Base-by-base conservation (phyloP, 1,140 invertebrate species). In the Dendrolimus kikuchii region DNA sequence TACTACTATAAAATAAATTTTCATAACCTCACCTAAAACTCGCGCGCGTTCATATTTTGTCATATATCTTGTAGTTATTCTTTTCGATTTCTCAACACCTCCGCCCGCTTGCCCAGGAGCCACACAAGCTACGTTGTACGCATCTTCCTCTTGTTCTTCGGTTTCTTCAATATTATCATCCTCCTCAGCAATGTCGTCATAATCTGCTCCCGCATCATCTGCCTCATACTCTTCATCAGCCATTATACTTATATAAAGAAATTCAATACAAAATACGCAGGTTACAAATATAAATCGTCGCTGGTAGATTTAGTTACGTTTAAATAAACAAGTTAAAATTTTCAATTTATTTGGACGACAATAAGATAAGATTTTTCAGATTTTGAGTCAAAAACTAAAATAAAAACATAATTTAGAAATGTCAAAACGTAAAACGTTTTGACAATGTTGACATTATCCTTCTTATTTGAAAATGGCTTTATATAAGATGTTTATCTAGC, bases 1-100 rank as follows among this genome's bases (percentile, higher is more conserved):
- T n/a, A n/a, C n/a, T n/a, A n/a, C n/a, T n/a, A n/a, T n/a, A n/a
- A n/a, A n/a, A n/a, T n/a, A n/a, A n/a, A n/a, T n/a, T n/a, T n/a
- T n/a, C 8, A 59, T 52, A 59, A 46, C 46, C 55, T 60, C 38
- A 86, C 81, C 82, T 72, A 84, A 68, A 43, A 86, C 81, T 74
- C 82, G 70, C n/a, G 82, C 82, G 52, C 82, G 56, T 59, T 88
- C 81, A 68, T 95, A 98, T 92, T 99, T 99, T 10, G 98, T 99
- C 97, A 99, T 98, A 71, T 96, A 97, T 76, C 92, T 92, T 1
- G 95, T 96, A 4, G 95, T 97, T 45, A 97, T 96, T 41, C 95
- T 87, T 75, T 96, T 96, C 0, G 92, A 91, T 76, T 94, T 95
- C 54, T 93, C 92, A 0, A 95, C 93, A 49, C 94, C 93, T 8